Percentiles rank a stretch among this genome's conserved stretches.
These are phyloP conservation scores for Gymnocypris eckloni DNA, from an alignment of 2,797 vertebrate genomes.

Conservation along the genomic window DNA sequence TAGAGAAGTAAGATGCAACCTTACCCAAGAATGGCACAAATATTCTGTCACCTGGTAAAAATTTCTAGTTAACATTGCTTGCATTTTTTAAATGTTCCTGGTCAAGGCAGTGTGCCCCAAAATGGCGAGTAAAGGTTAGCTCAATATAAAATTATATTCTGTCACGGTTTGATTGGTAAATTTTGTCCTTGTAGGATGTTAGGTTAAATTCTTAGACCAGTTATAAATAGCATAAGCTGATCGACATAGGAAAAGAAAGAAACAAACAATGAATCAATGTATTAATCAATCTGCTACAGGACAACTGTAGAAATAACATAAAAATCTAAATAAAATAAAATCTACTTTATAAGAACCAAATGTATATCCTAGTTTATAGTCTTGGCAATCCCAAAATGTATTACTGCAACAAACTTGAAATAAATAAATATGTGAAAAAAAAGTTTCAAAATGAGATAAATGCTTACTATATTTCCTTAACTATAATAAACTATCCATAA, in stretches of 20 bases:
- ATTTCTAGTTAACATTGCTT: constrained; percentile 25
- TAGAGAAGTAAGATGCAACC: constrained; percentile 25
- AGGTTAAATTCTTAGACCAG: not conserved
- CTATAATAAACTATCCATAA: too few relatives aligned
- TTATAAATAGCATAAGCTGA: not conserved
- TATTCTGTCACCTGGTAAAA: constrained; percentile 45
- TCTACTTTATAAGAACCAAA: not conserved
- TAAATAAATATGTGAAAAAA: too few relatives aligned
- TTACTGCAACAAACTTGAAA: not conserved
- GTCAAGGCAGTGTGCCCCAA: constrained; percentile 10
- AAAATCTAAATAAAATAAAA: too few relatives aligned
- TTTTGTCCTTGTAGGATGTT: not conserved
- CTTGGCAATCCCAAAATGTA: not conserved
- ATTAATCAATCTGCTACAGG: too few relatives aligned
- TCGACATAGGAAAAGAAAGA: not conserved
- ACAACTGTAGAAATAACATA: not conserved
- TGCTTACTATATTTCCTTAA: too few relatives aligned
- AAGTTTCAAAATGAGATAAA: too few relatives aligned
- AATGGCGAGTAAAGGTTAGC: not conserved
- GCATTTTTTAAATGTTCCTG: constrained; percentile 16
- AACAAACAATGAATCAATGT: not conserved
- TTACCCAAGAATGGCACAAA: constrained; percentile 34
- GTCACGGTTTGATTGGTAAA: not conserved
- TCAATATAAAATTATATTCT: not conserved
- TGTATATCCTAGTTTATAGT: not conserved